Evolutionary conservation across 30 jellyfish, hydroid and myxozoan species (phyloP), one percentile per base, ranked within the genome.

Genomic region (Hydractinia symbiolongicarpus): DNA sequence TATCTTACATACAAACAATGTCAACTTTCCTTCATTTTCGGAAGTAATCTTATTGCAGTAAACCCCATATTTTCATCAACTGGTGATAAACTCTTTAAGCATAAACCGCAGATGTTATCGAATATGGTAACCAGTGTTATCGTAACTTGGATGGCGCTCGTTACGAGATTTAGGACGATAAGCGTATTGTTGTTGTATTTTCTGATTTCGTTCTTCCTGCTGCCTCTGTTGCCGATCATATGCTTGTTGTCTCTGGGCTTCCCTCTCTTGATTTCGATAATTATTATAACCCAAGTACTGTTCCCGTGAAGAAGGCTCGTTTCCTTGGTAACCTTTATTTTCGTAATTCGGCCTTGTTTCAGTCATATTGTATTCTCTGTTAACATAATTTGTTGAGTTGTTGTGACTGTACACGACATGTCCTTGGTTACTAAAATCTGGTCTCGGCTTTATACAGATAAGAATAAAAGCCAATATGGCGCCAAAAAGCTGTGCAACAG

Each of bases 91-190:
- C 44, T 30, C 44, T 30, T 30, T 30, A 30, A 30, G 44, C 44
- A 30, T 30, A 30, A 30, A 30, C 44, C 44, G 44, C 44, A 30
- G 44, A 30, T 30, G 44, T 30, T 64, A 64, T 51, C 74, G 19
- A 44, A 64, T 64, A n/a, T 64, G 52, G 74, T 64, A 64, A 4
- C 74, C 74, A 7, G 19, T 51, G 17, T 64, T 64, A 64, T 64
- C 74, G 16, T 64, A 64, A 64, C 74, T 64, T n/a, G 74, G 74
- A 8, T 64, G 74, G 19, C 74, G 74, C 7, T 44, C 40, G 19
- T 51, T 64, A 51, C 1, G 74, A 64, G 74, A 64, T 2, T 30
- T 30, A 2, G 44, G 44, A 30, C 2, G 44, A 30, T 30, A 30
- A 30, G 44, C 44, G 44, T 30, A 30, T 30, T 30, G 44, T 30